Percentiles rank a stretch among this genome's conserved stretches.
Conservation (phyloP, 1,140 invertebrate species). For the Archivesica marissinica region DNA sequence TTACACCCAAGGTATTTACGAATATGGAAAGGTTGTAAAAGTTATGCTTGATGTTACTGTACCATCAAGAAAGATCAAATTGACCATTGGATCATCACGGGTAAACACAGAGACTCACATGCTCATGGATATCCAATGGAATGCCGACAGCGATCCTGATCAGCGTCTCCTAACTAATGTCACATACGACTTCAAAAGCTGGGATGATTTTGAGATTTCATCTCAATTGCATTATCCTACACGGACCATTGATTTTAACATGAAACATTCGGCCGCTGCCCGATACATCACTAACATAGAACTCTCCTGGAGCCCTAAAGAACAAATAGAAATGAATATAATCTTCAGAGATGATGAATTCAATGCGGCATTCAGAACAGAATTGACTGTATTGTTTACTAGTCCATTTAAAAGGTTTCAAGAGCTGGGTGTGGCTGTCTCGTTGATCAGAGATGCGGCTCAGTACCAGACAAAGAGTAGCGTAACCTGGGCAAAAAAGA, state of each 20-base stretch:
- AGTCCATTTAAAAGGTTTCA: conserved; percentile 65
- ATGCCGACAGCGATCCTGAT: conserved; percentile 51
- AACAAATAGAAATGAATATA: conserved; percentile 65
- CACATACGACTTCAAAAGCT: conserved; percentile 38
- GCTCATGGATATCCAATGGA: conserved; percentile 58
- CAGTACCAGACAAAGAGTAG: conserved; percentile 56
- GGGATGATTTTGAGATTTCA: conserved; percentile 52
- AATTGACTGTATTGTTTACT: conserved; percentile 55
- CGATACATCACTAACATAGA: conserved; percentile 56
- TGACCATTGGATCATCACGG: neutral
- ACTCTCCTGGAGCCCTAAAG: conserved; percentile 68
- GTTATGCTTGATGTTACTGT: conserved; percentile 37
- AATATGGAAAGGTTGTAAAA: neutral
- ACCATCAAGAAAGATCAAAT: conserved; percentile 31
- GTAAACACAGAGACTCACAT: conserved; percentile 19
- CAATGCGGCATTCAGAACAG: conserved; percentile 28
- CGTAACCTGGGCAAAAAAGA: conserved; percentile 63
- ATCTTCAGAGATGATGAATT: conserved; percentile 55
- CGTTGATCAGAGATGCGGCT: conserved; percentile 26
- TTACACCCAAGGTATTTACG: conserved; percentile 1
- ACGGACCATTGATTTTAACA: conserved; percentile 42
- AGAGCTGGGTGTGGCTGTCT: conserved; percentile 56
- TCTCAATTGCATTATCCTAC: conserved; percentile 56
- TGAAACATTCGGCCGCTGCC: conserved; percentile 54
- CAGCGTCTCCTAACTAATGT: conserved; percentile 41